Base-by-base conservation (phyloP, 2,113 vertebrate species). In the Leptobrachium ailaonicum region DNA sequence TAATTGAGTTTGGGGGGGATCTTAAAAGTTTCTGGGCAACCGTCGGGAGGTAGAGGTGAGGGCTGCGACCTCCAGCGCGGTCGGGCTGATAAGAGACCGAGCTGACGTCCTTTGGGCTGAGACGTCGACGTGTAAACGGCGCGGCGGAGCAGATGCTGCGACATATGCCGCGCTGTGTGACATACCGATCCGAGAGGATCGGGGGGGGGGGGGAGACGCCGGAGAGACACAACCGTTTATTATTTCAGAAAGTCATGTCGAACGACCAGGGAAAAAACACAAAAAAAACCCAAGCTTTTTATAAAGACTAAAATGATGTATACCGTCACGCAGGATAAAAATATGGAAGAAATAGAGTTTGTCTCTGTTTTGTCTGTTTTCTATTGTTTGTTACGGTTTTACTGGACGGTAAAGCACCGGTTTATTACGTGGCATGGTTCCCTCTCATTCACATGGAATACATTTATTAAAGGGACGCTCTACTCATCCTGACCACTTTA, bases 61-160 rank as follows among this genome's bases (percentile, higher is more conserved):
- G 12, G 50, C 62, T 43, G 41, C 54, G 70, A 73, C 47, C 83
- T 76, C 73, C 58, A 54, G 45, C 41, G 53, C 58, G 74, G 83
- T 81, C 80, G 84, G 77, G 20, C 78, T 80, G 78, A 80, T 80
- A 79, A 79, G 83, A 73, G 69, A 82, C 54, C 50, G 71, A 41
- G 66, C 47, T 45, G 42, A 41, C 32, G 50, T 78, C 82, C 81
- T 72, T 82, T 81, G 4, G 40, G 32, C 62, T 73, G 75, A 80
- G 83, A 85, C 75, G 13, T 1, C 9, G 2, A 62, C 2, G 58
- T 69, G 73, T 14, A 83, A 79, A 67, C 56, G 8, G 2, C 64
- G 71, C 71, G 66, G 66, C 63, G 44, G 58, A 84, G 73, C 85
- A 86, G 87, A 83, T 85, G 85, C 82, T 62, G 14, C 12, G 77